Percentiles rank a stretch among this genome's conserved stretches.
These are phyloP conservation scores for Ophonus ardosiacus DNA, from an alignment of 2,888 invertebrate genomes.

Conservation along the genomic window DNA sequence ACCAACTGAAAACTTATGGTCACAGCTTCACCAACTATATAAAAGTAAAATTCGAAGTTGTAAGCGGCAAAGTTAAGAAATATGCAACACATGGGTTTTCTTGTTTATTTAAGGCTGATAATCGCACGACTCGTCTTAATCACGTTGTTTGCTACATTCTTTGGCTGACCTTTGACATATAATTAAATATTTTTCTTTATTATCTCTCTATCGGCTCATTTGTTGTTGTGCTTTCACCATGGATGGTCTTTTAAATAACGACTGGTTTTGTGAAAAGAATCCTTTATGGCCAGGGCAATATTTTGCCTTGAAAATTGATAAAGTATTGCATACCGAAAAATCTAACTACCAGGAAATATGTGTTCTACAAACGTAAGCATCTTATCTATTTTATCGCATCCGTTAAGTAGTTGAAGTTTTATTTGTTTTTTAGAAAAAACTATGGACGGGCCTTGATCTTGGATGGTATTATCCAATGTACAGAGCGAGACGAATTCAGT, in stretches of 20 bases:
- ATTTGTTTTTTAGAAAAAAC: conserved; percentile 68
- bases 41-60: background rate
- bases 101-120: conserved; percentile 52
- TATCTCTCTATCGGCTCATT: conserved; percentile 31
- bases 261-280: conserved; percentile 96
- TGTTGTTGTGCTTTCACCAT: conserved; percentile 74
- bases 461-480: conserved; percentile 98
- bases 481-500: conserved; percentile 96
- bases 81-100: background rate
- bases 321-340: conserved; percentile 86
- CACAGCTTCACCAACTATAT: background rate
- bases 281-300: conserved; percentile 94
- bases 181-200: conserved; percentile 44
- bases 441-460: conserved; percentile 93
- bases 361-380: conserved; percentile 86
- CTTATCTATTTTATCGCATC: background rate
- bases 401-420: background rate
- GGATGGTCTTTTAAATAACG: conserved; percentile 82
- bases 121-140: conserved; percentile 42
- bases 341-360: conserved; percentile 92
- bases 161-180: conserved; percentile 53
- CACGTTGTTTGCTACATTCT: conserved; percentile 33
- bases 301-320: conserved; percentile 90
- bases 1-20: conserved; percentile 15
- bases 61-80: background rate